Evolutionary conservation across 2,797 vertebrate species (phyloP).

Genomic region (Gallinago solitaria): DNA sequence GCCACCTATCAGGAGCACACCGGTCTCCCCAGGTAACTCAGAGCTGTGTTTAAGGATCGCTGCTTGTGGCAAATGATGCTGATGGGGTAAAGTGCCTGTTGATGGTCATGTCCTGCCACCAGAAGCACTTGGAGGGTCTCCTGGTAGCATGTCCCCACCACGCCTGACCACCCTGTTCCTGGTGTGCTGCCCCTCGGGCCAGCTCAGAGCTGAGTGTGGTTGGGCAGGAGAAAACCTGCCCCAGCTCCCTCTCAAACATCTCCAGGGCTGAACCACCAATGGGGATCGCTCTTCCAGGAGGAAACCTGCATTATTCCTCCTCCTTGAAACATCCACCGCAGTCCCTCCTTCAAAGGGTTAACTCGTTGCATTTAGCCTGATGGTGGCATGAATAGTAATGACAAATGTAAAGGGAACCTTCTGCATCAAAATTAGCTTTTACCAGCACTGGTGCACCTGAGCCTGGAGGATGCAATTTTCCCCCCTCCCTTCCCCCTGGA

Average conservation of each 20-base stretch:
- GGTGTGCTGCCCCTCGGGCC: not conserved
- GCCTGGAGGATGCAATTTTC: constrained; percentile 56
- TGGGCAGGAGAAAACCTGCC: not conserved
- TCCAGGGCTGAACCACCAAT: not conserved
- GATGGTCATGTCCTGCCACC: not conserved
- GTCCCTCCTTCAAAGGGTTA: constrained; percentile 49
- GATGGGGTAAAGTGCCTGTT: not conserved
- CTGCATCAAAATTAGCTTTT: constrained; percentile 67
- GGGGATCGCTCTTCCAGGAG: not conserved
- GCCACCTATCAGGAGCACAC: not conserved
- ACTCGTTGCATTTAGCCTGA: constrained; percentile 28
- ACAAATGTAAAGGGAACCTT: constrained; percentile 52
- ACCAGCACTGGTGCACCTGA: constrained; percentile 65
- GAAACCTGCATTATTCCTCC: not conserved
- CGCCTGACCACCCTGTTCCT: not conserved
- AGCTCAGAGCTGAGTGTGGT: not conserved
- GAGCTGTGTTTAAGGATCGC: not conserved
- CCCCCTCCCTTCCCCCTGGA: not conserved
- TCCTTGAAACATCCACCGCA: not conserved
- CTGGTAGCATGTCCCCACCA: not conserved
- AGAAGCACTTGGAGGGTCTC: not conserved
- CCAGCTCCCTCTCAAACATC: not conserved
- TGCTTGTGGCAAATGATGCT: not conserved
- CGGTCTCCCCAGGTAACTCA: too few species aligned
- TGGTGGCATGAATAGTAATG: constrained; percentile 63